Evolutionary conservation across 2,113 vertebrate genomes (phyloP).

Genomic region (Ascaphus truei): DNA sequence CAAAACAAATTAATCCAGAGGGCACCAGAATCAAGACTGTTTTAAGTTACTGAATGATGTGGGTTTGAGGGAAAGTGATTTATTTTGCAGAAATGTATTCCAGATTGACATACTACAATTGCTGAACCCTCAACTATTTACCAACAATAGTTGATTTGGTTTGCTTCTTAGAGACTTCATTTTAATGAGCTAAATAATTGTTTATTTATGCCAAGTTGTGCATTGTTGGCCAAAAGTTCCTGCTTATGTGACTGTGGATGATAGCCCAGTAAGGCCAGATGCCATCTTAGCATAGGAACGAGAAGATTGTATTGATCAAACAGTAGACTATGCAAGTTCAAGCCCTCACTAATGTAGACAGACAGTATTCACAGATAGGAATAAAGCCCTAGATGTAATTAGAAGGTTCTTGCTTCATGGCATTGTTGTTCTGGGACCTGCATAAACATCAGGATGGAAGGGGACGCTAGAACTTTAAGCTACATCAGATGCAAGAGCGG

Average conservation of each 20-base stretch:
- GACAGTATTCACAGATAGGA: too few relatives aligned
- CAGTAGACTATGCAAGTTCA: too few relatives aligned
- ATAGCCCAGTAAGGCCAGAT: conserved; percentile 15
- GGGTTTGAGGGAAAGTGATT: conserved; percentile 13
- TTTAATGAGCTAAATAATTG: conserved; percentile 27
- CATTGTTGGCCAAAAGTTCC: conserved; percentile 24
- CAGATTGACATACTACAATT: conserved; percentile 25
- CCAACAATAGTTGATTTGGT: conserved; percentile 19
- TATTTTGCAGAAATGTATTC: conserved; percentile 28
- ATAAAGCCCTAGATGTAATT: too few relatives aligned
- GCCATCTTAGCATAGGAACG: conserved; percentile 1
- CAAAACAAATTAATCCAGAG: conserved; percentile 22
- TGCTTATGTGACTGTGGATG: conserved; percentile 27
- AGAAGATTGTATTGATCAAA: too few relatives aligned
- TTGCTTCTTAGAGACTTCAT: conserved; percentile 30
- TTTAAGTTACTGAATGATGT: conserved; percentile 27
- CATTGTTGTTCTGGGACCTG: too few relatives aligned
- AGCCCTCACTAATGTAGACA: too few relatives aligned
- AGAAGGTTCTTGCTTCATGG: too few relatives aligned
- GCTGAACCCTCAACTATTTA: conserved; percentile 30
- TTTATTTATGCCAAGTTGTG: conserved; percentile 30
- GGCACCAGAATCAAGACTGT: conserved; percentile 16
- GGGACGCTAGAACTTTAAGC: too few relatives aligned
- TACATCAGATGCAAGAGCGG: too few relatives aligned
- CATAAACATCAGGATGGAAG: too few relatives aligned